phyloP scores from a whole-genome alignment of 1,140 invertebrate genomes.

The Eueides isabella region DNA sequence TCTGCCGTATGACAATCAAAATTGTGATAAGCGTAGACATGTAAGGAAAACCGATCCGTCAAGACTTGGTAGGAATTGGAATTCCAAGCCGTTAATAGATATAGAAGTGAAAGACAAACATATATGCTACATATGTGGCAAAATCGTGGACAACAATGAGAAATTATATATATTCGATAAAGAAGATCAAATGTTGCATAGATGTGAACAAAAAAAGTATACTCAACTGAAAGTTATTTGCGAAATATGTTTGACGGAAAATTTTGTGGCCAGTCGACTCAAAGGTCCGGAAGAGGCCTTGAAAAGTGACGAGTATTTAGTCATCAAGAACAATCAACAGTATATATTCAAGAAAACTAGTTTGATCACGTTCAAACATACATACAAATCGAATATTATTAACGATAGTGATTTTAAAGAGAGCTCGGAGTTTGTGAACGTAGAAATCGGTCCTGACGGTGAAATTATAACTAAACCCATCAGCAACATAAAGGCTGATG shows the following conservation, averaged over 20 bases:
- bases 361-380: neutral
- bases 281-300: slow-evolving; percentile 64
- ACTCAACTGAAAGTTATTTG: slow-evolving; percentile 69
- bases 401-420: slow-evolving; percentile 38
- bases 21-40: slow-evolving; percentile 61
- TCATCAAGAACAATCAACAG: slow-evolving; percentile 74
- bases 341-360: slow-evolving; percentile 69
- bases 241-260: slow-evolving; percentile 58
- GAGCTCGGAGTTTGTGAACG: slow-evolving; percentile 61
- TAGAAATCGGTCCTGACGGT: slow-evolving; percentile 65
- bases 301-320: slow-evolving; percentile 68
- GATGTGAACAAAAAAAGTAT: slow-evolving; percentile 60
- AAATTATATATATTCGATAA: slow-evolving; percentile 75
- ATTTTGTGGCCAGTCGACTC: slow-evolving; percentile 64
- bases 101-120: slow-evolving; percentile 54
- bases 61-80: slow-evolving; percentile 58
- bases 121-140: slow-evolving; percentile 68
- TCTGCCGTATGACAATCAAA: slow-evolving; percentile 55
- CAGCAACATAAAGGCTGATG: slow-evolving; percentile 54
- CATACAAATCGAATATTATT: slow-evolving; percentile 32
- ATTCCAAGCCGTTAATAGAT: slow-evolving; percentile 50
- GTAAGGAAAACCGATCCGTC: slow-evolving; percentile 71
- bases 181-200: slow-evolving; percentile 71
- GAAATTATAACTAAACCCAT: slow-evolving; percentile 64
- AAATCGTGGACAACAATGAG: slow-evolving; percentile 62